Evolutionary conservation across 2,888 invertebrate species (phyloP).

Genomic region (Steinernema scapterisci): DNA sequence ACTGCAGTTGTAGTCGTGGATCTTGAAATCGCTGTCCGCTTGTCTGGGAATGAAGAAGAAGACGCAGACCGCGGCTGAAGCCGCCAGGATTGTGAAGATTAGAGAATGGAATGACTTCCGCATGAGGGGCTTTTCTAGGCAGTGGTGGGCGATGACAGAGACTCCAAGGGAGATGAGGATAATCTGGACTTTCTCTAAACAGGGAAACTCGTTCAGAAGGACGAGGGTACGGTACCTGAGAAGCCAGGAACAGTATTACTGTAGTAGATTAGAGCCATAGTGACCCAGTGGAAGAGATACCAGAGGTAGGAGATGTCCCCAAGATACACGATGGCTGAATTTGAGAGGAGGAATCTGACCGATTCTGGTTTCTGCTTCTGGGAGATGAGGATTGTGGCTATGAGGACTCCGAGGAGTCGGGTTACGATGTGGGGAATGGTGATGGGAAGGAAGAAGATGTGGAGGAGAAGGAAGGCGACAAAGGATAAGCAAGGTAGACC

Average conservation of each 20-base stretch:
- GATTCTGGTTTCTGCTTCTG: background rate
- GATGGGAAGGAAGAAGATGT: conserved; percentile 13
- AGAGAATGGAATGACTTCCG: background rate
- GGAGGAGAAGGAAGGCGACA: background rate
- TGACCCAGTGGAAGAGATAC: conserved; percentile 25
- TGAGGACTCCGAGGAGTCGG: background rate
- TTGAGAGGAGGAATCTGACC: background rate
- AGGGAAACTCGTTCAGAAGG: background rate
- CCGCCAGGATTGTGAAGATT: background rate
- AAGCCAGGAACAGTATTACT: background rate
- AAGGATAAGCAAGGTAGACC: background rate
- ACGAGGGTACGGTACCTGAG: background rate
- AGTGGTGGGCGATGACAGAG: background rate
- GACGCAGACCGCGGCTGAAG: background rate
- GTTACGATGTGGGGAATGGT: background rate
- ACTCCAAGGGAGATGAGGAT: background rate
- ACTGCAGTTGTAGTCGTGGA: background rate
- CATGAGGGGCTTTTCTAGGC: background rate
- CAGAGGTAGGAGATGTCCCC: conserved; percentile 14
- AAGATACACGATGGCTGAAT: background rate
- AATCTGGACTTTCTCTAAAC: conserved; percentile 2
- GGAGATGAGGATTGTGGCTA: background rate
- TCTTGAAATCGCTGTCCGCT: background rate
- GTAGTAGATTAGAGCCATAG: background rate
- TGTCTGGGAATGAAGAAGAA: background rate